Evolutionary conservation across 2,888 invertebrate genomes (phyloP), one percentile per base, ranked within the genome.

Genomic region (Tineola bisselliella): DNA sequence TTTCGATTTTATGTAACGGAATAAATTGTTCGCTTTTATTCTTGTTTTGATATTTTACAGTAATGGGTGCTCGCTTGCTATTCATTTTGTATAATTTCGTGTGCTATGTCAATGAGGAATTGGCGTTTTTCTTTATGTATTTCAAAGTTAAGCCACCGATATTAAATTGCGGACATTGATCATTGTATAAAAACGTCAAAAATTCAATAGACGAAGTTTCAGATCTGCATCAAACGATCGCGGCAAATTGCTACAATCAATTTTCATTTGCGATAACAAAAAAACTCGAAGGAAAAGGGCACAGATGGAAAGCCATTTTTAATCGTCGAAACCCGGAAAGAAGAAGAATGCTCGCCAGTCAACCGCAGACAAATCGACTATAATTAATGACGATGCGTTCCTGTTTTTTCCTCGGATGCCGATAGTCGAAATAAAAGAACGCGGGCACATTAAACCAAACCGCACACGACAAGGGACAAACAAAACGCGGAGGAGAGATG

Each of bases 1-100:
- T 81, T 77, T 76, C 75, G 79, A 80, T 82, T 84, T 84, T 82
- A 84, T 84, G 76, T 79, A 68, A 77, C 75, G 84, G 84, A 84
- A 84, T 81, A 79, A 79, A 84, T 82, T 78, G 80, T 70, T 67
- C 68, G 70, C 70, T 65, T 18, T 64, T 65, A 73, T 54, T 25
- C 54, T 54, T 18, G n/a, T 54, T 54, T n/a, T 13, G 25, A 17
- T 25, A 19, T 77, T 62, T 48, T 44, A 15, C 44, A 31, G 57
- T 61, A 30, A 25, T 52, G 60, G 19, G 18, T 13, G 60, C n/a
- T n/a, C n/a, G n/a, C n/a, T n/a, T n/a, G n/a, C 44, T 25, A 44
- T 60, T 13, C 13, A 30, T 44, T 48, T 48, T 60, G 25, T 60
- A 48, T 48, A 44, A 19, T 60, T 44, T 52, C 10, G 13, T 48